Evolutionary conservation across 1,140 invertebrate species (phyloP), one percentile per base, ranked within the genome.

Genomic region (Glomeris maerens): DNA sequence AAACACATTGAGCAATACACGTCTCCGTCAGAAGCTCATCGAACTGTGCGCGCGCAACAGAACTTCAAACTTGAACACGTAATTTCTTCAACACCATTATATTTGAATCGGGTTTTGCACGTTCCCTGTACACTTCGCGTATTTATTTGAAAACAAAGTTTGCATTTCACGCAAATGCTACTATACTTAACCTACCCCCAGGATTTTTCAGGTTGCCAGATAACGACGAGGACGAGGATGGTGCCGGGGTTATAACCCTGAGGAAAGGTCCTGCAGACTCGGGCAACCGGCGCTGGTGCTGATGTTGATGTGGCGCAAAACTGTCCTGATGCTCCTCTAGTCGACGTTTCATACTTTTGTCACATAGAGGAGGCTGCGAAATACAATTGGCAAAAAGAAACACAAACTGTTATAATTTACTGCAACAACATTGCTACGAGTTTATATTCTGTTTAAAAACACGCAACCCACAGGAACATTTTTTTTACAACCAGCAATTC

Each of bases 291-390:
- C 31, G 45, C 5, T 36, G 23, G 26, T 28, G 26, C 31, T 23
- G 21, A 47, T 39, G 31, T 38, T 7, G 25, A 26, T 27, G 5
- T n/a, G n/a, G n/a, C 25, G n/a, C 31, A 17, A 50, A n/a, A 38
- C 4, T 47, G 27, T 50, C 48, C 5, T 50, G 48, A 50, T 7
- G 48, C 3, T 49, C 39, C 4, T 50, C 48, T 3, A 50, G 22
- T 41, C 48, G 48, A 45, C 42, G 42, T 49, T 44, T 50, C 48
- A 50, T 50, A 13, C 48, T 50, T 41, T 23, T 41, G 3, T 25
- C 21, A 44, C 48, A 47, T 49, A 4, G 26, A n/a, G 10, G n/a
- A n/a, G n/a, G n/a, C 17, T 46, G 20, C 23, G 28, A 50, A 4
- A 4, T 49, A 44, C 5, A 49, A 46, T 10, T 36, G 31, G 17